Percentiles rank a stretch among this genome's conserved stretches.
Conservation (phyloP, 2,888 invertebrate genomes). For the Amphiduros pacificus region DNA sequence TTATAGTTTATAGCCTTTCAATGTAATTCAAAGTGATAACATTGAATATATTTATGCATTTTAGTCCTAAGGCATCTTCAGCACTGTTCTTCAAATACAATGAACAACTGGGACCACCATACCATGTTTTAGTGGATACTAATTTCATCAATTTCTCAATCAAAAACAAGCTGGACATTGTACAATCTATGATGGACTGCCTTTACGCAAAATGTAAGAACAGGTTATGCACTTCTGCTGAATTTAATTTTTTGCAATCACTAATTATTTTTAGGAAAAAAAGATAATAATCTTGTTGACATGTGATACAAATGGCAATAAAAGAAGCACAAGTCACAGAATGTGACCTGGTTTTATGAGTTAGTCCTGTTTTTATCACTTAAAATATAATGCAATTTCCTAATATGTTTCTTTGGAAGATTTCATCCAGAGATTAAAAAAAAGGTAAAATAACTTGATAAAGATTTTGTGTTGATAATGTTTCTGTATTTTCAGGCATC, state of each 20-base stretch:
- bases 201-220: slow-evolving; percentile 85
- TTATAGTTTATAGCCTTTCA: neutral
- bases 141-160: slow-evolving; percentile 99
- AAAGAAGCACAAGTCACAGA: no score
- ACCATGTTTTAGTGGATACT: slow-evolving; percentile 93
- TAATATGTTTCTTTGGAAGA: neutral
- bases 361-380: no score
- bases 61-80: slow-evolving; percentile 67
- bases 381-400: no score
- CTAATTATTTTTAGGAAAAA: neutral
- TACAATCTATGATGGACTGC: slow-evolving; percentile 98
- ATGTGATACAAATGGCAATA: neutral
- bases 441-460: neutral
- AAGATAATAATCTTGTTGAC: neutral
- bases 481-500: slow-evolving; percentile 68
- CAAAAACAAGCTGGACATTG: slow-evolving; percentile 94
- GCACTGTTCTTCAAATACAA: slow-evolving; percentile 98
- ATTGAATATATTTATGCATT: slow-evolving; percentile 19
- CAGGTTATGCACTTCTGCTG: neutral
- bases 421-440: neutral
- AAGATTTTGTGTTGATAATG: slow-evolving; percentile 1
- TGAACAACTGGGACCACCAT: slow-evolving; percentile 96
- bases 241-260: neutral
- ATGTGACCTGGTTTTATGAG: no score
- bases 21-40: neutral